Conservation (phyloP, 53 echinoderm and acorn worm species). For the Hippasteria phrygiana region DNA sequence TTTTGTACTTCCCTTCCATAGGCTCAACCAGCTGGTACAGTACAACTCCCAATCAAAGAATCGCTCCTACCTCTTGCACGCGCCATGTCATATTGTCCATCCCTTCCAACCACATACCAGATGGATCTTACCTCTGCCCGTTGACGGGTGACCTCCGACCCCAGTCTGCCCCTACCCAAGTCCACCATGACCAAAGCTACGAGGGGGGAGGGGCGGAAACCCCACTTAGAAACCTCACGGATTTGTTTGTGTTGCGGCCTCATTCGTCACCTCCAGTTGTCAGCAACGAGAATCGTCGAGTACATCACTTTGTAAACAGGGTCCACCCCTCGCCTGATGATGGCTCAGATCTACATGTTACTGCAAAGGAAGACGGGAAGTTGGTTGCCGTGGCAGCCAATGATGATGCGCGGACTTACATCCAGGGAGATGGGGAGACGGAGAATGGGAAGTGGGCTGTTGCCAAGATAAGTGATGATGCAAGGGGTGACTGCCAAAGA, state of each 20-base stretch:
- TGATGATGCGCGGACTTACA: conserved; percentile 35
- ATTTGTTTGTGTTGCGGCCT: conserved; percentile 54
- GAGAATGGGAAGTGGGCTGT: conserved; percentile 38
- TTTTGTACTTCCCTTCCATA: not conserved
- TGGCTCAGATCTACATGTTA: not conserved
- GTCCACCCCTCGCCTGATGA: conserved; percentile 69
- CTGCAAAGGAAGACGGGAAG: conserved; percentile 5
- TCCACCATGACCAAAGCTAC: not conserved
- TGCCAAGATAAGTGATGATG: conserved; percentile 18
- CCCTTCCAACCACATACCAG: conserved; percentile 53
- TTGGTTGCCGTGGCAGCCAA: conserved; percentile 7
- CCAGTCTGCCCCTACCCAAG: conserved; percentile 68
- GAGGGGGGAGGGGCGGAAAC: not conserved
- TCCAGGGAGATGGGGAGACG: not conserved
- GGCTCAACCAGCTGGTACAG: conserved; percentile 78
- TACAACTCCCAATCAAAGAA: conserved; percentile 60
- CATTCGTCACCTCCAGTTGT: conserved; percentile 76
- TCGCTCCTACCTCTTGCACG: conserved; percentile 77
- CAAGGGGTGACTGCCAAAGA: not conserved
- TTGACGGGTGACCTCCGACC: conserved; percentile 48
- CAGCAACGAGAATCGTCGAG: not conserved
- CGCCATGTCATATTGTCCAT: conserved; percentile 72
- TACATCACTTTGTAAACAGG: conserved; percentile 66
- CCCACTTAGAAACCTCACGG: not conserved
- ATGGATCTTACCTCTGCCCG: conserved; percentile 17